Evolutionary conservation across 2,113 vertebrate species (phyloP), one percentile per base, ranked within the genome.

Genomic region (Grammomys surdaster): DNA sequence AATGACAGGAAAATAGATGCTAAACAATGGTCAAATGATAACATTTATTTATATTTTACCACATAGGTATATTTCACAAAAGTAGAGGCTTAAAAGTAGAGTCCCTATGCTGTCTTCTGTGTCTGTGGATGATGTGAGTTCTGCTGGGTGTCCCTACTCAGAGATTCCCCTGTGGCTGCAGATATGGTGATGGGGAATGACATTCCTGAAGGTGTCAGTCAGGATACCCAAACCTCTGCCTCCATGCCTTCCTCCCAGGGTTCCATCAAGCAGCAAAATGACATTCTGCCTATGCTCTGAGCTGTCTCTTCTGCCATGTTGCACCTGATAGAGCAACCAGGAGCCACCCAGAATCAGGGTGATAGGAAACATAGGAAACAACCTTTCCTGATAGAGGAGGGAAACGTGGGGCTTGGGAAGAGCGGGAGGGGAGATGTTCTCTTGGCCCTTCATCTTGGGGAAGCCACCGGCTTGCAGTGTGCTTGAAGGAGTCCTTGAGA

Each of bases 31-130:
- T 70, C 14, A 88, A 51, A n/a, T 14, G 22, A 7, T 51, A 87
- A 70, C 7, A 33, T 88, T 84, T 88, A 70, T 80, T 46, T 86
- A 7, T 70, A 63, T 94, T 87, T 92, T 90, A 67, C 24, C 36
- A 63, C 20, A 56, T 7, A 93, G 81, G 63, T 40, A 51, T 8
- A 33, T 10, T 33, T 40, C 26, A 67, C 60, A 33, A 67, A 65
- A 65, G 7, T 31, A 65, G 48, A 94, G 28, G 33, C 43, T 77
- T 91, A 51, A 48, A 88, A 31, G 43, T 56, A 20, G 24, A 33
- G 6, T 48, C 60, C 24, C 7, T 77, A 6, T 56, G 10, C 0
- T 93, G n/a, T 97, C 26, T 88, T 17, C 48, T 60, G 20, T 16
- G 90, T 63, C 31, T 80, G 11, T 77, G 78, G n/a, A 13, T 54